Evolutionary conservation across 1,140 invertebrate species (phyloP).

Genomic region (Carposina sasakii): DNA sequence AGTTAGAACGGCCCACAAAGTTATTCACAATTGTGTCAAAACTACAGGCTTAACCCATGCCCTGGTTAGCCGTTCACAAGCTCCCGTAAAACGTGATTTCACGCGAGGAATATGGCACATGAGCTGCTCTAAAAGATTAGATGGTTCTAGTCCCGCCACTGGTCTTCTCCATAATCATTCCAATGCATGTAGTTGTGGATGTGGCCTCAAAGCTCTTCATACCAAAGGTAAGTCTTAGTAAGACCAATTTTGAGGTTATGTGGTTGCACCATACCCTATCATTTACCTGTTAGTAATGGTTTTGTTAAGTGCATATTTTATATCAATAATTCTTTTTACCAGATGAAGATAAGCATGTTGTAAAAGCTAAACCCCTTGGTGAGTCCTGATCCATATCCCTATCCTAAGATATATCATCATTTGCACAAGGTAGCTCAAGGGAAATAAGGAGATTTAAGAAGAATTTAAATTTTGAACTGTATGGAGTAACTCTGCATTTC

Average conservation of each 20-base stretch:
- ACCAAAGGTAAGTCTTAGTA: slow-evolving; percentile 78
- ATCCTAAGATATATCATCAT: too few relatives aligned
- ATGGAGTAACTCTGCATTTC: too few relatives aligned
- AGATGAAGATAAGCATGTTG: slow-evolving; percentile 32
- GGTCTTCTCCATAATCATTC: slow-evolving; percentile 58
- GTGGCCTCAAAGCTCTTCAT: slow-evolving; percentile 74
- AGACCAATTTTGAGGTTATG: slow-evolving; percentile 54
- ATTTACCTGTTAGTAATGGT: slow-evolving; percentile 3
- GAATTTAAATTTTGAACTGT: too few relatives aligned
- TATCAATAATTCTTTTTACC: slow-evolving; percentile 16
- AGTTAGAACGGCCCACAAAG: slow-evolving; percentile 73
- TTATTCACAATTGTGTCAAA: slow-evolving; percentile 67
- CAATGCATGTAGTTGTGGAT: slow-evolving; percentile 76
- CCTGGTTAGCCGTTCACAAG: slow-evolving; percentile 59
- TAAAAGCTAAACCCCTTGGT: slow-evolving; percentile 49
- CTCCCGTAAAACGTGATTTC: slow-evolving; percentile 75
- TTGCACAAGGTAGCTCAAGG: too few relatives aligned
- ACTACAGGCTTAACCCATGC: slow-evolving; percentile 63
- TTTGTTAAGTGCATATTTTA: slow-evolving; percentile 1
- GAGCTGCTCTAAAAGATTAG: slow-evolving; percentile 64
- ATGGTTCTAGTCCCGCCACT: slow-evolving; percentile 36
- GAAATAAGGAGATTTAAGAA: too few relatives aligned
- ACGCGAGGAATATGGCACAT: slow-evolving; percentile 80
- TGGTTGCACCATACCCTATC: slow-evolving; percentile 42
- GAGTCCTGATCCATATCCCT: slow-evolving; percentile 29